These are phyloP conservation scores for Scaeva pyrastri DNA, from an alignment of 2,888 invertebrate genomes.

Conservation along the genomic window DNA sequence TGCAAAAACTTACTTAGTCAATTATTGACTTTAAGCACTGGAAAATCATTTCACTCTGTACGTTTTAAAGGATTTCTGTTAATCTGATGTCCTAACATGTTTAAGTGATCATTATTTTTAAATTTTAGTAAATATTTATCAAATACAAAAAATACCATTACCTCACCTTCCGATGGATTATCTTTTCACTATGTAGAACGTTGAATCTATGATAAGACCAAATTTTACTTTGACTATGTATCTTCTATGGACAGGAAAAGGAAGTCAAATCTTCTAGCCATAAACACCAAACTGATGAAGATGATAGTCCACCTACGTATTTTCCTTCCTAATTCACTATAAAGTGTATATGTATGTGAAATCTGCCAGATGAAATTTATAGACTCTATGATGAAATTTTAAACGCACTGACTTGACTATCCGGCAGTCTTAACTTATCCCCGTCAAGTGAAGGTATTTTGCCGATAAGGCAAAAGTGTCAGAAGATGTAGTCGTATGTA, in stretches of 20 bases:
- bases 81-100: too few species aligned
- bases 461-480: conserved; percentile 70
- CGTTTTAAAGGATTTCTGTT: too few species aligned
- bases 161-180: too few species aligned
- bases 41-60: too few species aligned
- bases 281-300: background rate
- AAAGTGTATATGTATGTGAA: conserved; percentile 64
- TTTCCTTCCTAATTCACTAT: conserved; percentile 58
- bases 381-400: conserved; percentile 74
- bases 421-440: conserved; percentile 69
- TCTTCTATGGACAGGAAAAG: background rate
- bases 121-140: too few species aligned
- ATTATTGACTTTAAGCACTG: too few species aligned
- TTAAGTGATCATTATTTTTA: too few species aligned
- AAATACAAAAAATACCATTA: too few species aligned
- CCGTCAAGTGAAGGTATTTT: conserved; percentile 62
- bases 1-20: too few species aligned
- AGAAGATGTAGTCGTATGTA: conserved; percentile 67
- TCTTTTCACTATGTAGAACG: background rate
- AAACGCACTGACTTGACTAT: conserved; percentile 72
- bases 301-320: background rate
- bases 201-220: background rate
- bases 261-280: background rate
- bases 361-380: conserved; percentile 73
- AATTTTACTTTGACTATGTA: too few species aligned